Evolutionary conservation across 2,797 vertebrate genomes (phyloP).

Genomic region (Acrossocheilus fasciatus): DNA sequence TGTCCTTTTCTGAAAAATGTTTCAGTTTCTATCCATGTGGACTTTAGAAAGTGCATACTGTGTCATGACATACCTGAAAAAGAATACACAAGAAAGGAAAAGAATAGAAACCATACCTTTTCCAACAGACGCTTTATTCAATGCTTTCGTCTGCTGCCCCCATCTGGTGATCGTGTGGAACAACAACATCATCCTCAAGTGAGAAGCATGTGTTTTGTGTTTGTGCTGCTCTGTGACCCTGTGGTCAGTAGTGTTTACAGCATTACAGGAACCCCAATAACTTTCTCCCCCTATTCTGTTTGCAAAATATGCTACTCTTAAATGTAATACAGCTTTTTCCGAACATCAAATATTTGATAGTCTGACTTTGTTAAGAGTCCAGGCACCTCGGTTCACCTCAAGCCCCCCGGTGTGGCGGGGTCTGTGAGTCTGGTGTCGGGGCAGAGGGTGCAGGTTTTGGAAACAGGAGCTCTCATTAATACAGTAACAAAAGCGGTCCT

Average conservation of each 20-base stretch:
- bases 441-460: slow-evolving; percentile 41
- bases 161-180: slow-evolving; percentile 49
- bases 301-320: neutral
- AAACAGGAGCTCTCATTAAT: slow-evolving; percentile 63
- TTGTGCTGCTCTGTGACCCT: neutral
- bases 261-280: neutral
- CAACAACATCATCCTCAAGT: neutral
- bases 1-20: neutral
- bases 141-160: slow-evolving; percentile 62
- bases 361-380: neutral
- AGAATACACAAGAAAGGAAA: neutral
- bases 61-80: neutral
- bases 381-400: slow-evolving; percentile 32
- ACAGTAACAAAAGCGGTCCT: slow-evolving; percentile 59
- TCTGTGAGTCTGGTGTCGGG: slow-evolving; percentile 38
- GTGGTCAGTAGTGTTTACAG: neutral
- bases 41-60: neutral
- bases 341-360: neutral
- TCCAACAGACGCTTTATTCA: neutral
- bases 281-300: neutral
- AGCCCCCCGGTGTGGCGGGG: slow-evolving; percentile 3
- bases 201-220: neutral
- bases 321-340: neutral
- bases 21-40: neutral
- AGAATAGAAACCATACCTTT: neutral